Percentiles rank a stretch among this genome's conserved stretches.
phyloP scores from a whole-genome alignment of 2,113 vertebrate genomes.

The Hippocampus mohnikei region DNA sequence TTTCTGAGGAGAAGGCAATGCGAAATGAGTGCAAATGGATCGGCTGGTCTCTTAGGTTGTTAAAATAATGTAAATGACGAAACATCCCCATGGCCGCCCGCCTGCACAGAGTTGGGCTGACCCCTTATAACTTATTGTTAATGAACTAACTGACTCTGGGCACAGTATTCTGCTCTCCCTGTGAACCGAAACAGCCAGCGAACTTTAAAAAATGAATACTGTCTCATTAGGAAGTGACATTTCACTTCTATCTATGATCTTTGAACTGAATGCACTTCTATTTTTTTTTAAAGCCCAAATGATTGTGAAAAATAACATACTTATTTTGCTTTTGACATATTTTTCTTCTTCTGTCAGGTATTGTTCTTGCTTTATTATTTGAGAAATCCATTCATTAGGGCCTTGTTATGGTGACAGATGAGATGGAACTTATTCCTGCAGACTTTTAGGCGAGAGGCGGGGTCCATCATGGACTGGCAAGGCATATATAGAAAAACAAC shows the following conservation, averaged over 20 bases:
- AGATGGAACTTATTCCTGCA: neutral
- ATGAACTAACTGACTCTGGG: neutral
- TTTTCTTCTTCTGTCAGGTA: neutral
- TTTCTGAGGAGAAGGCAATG: conserved; percentile 33
- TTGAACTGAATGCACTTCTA: neutral
- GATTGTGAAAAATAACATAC: neutral
- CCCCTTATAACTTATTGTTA: neutral
- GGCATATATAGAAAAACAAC: too few relatives aligned
- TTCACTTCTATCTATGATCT: neutral
- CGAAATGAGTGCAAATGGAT: conserved; percentile 41
- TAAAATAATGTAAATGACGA: conserved; percentile 43
- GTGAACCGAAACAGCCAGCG: neutral
- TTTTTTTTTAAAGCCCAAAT: neutral
- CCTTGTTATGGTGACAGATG: neutral
- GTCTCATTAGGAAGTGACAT: conserved; percentile 1
- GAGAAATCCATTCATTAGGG: neutral
- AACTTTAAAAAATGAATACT: neutral
- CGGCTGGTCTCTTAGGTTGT: conserved; percentile 33
- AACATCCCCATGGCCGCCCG: conserved; percentile 36
- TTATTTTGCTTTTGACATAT: neutral
- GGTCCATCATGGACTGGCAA: neutral
- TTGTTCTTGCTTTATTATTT: neutral
- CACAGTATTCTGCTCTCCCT: neutral
- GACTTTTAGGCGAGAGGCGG: neutral
- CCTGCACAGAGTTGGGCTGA: conserved; percentile 27